Conservation (phyloP, 1,140 invertebrate genomes). For the Hycleus cichorii region DNA sequence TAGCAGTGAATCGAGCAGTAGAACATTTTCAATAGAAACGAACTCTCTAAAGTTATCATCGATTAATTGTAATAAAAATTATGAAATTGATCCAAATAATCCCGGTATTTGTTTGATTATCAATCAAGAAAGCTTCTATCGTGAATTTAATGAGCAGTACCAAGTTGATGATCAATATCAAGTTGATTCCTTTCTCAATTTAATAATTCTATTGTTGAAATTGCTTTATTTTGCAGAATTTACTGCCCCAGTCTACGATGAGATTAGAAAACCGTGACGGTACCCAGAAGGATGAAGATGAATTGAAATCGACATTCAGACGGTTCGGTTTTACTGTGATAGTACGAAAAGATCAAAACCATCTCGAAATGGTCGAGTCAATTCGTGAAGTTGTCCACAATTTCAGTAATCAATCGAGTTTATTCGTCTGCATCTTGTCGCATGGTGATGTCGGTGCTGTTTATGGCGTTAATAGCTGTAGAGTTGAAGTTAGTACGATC, state of each 20-base stretch:
- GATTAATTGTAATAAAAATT: constrained; percentile 8
- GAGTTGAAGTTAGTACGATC: constrained; percentile 25
- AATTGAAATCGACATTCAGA: constrained; percentile 22
- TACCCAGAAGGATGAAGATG: constrained; percentile 24
- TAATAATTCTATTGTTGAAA: constrained; percentile 2
- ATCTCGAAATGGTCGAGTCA: constrained; percentile 18
- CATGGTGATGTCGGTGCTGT: constrained; percentile 33
- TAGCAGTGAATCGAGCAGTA: background rate
- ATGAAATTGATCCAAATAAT: constrained; percentile 25
- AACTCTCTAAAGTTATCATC: background rate
- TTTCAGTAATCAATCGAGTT: constrained; percentile 24
- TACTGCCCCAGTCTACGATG: constrained; percentile 13
- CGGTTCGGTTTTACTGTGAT: constrained; percentile 25
- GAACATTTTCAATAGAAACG: background rate
- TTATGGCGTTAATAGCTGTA: constrained; percentile 34
- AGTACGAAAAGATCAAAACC: constrained; percentile 20
- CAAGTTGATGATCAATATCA: constrained; percentile 3
- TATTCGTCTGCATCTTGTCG: constrained; percentile 32
- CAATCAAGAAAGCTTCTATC: constrained; percentile 33
- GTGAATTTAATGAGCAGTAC: constrained; percentile 21
- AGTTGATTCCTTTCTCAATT: background rate
- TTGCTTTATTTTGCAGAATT: constrained; percentile 20
- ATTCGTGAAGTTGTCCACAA: constrained; percentile 15
- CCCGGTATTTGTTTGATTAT: constrained; percentile 34
- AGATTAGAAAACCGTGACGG: constrained; percentile 26